Evolutionary conservation across 2,797 vertebrate genomes (phyloP).

Genomic region (Natrix natrix): DNA sequence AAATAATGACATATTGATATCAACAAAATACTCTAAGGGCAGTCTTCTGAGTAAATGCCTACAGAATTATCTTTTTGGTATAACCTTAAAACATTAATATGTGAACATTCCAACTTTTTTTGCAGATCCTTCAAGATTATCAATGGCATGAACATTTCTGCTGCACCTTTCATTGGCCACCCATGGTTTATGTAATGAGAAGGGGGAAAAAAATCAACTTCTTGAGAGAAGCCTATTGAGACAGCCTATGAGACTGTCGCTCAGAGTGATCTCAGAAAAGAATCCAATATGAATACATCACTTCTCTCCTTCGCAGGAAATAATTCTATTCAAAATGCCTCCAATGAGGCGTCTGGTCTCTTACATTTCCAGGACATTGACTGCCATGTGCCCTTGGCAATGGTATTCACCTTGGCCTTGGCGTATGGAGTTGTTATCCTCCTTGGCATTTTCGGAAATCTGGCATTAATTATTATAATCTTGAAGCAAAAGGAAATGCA

Average conservation of each 20-base stretch:
- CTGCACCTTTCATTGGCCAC: constrained; percentile 19
- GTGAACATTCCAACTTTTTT: constrained; percentile 18
- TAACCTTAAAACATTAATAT: neutral
- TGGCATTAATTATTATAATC: constrained; percentile 82
- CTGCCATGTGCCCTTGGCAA: constrained; percentile 73
- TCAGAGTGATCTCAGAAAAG: neutral
- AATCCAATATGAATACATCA: constrained; percentile 69
- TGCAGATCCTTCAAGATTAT: constrained; percentile 55
- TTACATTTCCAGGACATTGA: constrained; percentile 70
- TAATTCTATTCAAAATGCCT: constrained; percentile 65
- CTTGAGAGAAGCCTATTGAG: constrained; percentile 31
- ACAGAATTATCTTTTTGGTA: neutral
- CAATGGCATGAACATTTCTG: constrained; percentile 43
- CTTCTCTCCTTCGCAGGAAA: constrained; percentile 59
- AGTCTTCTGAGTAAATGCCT: neutral
- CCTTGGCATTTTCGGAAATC: constrained; percentile 81
- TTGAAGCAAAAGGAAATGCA: constrained; percentile 83
- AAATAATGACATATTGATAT: neutral
- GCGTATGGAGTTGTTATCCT: constrained; percentile 83
- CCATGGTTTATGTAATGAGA: constrained; percentile 28
- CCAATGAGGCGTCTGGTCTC: constrained; percentile 60
- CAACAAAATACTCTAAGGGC: neutral
- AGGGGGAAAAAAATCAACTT: neutral
- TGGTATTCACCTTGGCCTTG: constrained; percentile 80
- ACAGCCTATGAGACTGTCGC: neutral